Conservation (phyloP, 1,140 invertebrate genomes). For the Helicorthomorpha holstii region DNA sequence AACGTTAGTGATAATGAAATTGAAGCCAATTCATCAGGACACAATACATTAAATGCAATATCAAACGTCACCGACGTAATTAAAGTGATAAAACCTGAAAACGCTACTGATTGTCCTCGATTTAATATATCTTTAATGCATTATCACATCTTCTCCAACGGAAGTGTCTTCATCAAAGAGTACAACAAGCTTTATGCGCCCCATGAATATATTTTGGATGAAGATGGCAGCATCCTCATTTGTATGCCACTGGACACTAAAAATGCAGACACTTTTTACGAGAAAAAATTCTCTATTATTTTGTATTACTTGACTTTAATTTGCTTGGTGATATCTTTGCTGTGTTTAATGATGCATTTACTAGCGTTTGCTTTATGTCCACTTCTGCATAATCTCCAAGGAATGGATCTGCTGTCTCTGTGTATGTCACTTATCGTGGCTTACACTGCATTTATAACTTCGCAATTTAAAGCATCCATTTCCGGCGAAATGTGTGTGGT, state of each 20-base stretch:
- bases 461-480: not conserved
- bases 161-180: too few species aligned
- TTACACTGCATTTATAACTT: not conserved
- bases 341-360: conserved; percentile 26
- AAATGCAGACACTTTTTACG: not conserved
- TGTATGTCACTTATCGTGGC: conserved; percentile 29
- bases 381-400: conserved; percentile 33
- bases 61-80: too few species aligned
- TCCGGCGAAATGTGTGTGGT: conserved; percentile 1
- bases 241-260: conserved; percentile 14
- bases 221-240: conserved; percentile 9
- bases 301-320: conserved; percentile 21
- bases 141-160: too few species aligned
- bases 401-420: conserved; percentile 32
- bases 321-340: conserved; percentile 23
- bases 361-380: conserved; percentile 28
- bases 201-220: too few species aligned
- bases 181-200: too few species aligned
- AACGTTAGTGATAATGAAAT: too few species aligned
- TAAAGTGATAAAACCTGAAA: too few species aligned
- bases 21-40: too few species aligned
- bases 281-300: conserved; percentile 12
- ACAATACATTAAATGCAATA: not conserved
- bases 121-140: too few species aligned
- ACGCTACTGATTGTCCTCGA: too few species aligned